Percentiles rank a stretch among this genome's conserved stretches.
phyloP scores from a whole-genome alignment of 2,888 invertebrate genomes.

The Drosophila monieri region DNA sequence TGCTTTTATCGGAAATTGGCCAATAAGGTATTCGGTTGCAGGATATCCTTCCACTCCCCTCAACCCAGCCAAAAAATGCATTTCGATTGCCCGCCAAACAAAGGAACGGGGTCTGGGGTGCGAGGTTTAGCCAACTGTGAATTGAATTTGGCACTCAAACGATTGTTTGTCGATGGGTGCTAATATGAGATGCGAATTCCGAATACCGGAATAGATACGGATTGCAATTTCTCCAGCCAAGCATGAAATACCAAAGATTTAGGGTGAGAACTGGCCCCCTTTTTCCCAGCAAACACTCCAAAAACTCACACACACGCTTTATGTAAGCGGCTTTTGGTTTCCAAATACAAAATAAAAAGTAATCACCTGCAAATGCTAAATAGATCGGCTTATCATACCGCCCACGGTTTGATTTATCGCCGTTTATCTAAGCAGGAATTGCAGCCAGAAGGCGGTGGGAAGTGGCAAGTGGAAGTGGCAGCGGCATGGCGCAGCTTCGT shows the following conservation, averaged over 20 bases:
- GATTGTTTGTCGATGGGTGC: conserved; percentile 40
- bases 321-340: conserved; percentile 34
- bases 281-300: conserved; percentile 25
- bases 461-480: not conserved
- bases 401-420: conserved; percentile 46
- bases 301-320: conserved; percentile 7
- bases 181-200: conserved; percentile 28
- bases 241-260: conserved; percentile 25
- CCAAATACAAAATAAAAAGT: conserved; percentile 11
- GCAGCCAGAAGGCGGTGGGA: conserved; percentile 29
- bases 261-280: conserved; percentile 36
- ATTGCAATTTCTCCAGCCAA: conserved; percentile 42
- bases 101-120: conserved; percentile 21
- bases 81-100: conserved; percentile 49
- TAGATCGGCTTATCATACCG: conserved; percentile 44
- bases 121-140: conserved; percentile 65
- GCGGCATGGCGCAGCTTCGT: conserved; percentile 11
- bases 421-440: conserved; percentile 55
- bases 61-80: conserved; percentile 42
- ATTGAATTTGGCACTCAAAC: conserved; percentile 42
- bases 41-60: conserved; percentile 74
- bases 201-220: conserved; percentile 27
- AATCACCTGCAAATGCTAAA: conserved; percentile 46
- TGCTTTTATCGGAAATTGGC: conserved; percentile 53
- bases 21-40: conserved; percentile 47